These are phyloP conservation scores for Pseudocheirus occidentalis DNA, from an alignment of 2,797 vertebrate species.

Conservation along the genomic window DNA sequence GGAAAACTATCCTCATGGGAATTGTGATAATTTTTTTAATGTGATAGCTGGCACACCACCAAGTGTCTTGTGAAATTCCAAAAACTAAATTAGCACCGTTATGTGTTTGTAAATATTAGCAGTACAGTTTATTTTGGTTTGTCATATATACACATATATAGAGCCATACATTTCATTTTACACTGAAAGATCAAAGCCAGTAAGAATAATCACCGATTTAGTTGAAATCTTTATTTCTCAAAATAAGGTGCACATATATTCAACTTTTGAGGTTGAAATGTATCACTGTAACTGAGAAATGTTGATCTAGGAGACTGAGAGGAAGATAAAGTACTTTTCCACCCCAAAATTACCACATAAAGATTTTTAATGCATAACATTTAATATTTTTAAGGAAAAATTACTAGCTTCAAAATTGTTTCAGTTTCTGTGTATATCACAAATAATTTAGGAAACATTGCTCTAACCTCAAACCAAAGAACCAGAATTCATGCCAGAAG, in stretches of 20 bases:
- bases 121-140: background rate
- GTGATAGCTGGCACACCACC: background rate
- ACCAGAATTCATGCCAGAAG: background rate
- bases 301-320: background rate
- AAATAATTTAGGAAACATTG: background rate
- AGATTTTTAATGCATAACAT: background rate
- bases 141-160: background rate
- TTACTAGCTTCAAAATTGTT: background rate
- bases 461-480: background rate
- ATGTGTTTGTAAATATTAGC: background rate
- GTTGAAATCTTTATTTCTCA: background rate
- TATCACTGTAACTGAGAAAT: background rate
- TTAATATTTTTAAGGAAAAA: background rate
- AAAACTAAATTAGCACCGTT: background rate
- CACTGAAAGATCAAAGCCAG: background rate
- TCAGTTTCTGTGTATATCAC: background rate
- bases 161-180: background rate
- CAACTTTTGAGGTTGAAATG: background rate
- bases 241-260: background rate
- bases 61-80: background rate
- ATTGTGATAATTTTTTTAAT: background rate
- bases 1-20: background rate
- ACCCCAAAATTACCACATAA: background rate
- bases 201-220: slow-evolving; percentile 12
- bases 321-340: background rate